Evolutionary conservation across 1,140 invertebrate species (phyloP).

Genomic region (Octopus sinensis): DNA sequence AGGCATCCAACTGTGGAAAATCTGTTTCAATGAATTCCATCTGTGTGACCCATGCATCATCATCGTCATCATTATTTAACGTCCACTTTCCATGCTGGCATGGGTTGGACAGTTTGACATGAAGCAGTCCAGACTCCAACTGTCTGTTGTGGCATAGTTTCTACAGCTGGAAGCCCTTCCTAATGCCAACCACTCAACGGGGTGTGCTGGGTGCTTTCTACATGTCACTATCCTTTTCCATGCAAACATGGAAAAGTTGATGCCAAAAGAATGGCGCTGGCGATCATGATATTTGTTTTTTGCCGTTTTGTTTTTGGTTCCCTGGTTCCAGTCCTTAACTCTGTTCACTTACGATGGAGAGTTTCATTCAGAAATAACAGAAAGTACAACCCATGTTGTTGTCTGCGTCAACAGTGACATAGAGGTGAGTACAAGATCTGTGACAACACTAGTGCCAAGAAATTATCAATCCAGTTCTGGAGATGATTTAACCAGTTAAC

Average conservation of each 20-base stretch:
- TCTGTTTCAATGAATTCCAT: no score
- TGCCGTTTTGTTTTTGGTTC: background rate
- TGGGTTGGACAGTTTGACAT: no score
- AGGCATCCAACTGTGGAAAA: no score
- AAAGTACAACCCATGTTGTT: conserved; percentile 38
- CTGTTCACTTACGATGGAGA: conserved; percentile 40
- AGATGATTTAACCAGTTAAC: no score
- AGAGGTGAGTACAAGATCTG: conserved; percentile 24
- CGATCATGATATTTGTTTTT: background rate
- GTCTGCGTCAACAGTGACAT: conserved; percentile 21
- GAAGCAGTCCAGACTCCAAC: no score
- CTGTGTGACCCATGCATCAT: no score
- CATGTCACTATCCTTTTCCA: conserved; percentile 4
- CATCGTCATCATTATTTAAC: no score
- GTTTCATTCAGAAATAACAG: conserved; percentile 28
- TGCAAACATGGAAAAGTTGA: background rate
- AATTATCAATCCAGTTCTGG: no score
- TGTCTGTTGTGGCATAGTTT: no score
- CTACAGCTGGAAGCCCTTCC: background rate
- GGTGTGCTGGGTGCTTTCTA: background rate
- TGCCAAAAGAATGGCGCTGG: background rate
- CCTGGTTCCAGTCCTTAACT: conserved; percentile 28
- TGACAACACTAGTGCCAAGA: no score
- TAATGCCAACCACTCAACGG: background rate
- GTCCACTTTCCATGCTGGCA: no score